phyloP scores from a whole-genome alignment of 2,888 invertebrate genomes.

The Agrotis segetum region DNA sequence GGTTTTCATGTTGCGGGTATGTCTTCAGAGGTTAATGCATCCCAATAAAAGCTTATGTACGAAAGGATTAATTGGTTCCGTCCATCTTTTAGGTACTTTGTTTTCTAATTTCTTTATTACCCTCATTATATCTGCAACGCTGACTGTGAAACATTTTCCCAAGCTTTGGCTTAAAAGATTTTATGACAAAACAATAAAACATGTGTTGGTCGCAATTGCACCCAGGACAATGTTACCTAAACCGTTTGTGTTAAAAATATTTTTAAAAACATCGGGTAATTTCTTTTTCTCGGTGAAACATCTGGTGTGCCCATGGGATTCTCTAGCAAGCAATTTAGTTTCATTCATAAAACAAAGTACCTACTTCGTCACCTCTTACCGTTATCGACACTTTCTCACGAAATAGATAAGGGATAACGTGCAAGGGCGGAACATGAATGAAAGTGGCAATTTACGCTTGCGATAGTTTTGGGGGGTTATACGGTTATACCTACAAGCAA shows the following conservation, averaged over 20 bases:
- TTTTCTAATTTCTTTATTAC: neutral
- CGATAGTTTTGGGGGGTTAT: neutral
- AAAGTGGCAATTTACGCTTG: slow-evolving; percentile 8
- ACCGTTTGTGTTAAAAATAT: slow-evolving; percentile 26
- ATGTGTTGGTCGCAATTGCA: slow-evolving; percentile 36
- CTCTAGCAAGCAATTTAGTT: slow-evolving; percentile 65
- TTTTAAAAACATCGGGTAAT: slow-evolving; percentile 14
- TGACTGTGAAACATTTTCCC: slow-evolving; percentile 13
- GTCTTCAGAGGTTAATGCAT: no score
- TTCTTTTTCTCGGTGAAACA: slow-evolving; percentile 59
- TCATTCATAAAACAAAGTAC: slow-evolving; percentile 77
- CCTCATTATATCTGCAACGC: neutral
- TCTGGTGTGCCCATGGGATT: slow-evolving; percentile 74
- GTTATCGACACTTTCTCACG: slow-evolving; percentile 80
- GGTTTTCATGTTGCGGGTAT: no score
- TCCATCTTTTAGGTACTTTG: neutral
- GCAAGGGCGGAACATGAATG: slow-evolving; percentile 25
- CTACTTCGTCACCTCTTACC: slow-evolving; percentile 60
- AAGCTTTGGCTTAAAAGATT: slow-evolving; percentile 26
- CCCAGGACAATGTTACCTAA: slow-evolving; percentile 6
- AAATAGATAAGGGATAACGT: slow-evolving; percentile 49
- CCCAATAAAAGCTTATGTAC: no score
- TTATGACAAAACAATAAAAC: slow-evolving; percentile 45
- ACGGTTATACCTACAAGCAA: no score
- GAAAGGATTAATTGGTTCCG: neutral